These are phyloP conservation scores for Potamarius usumacintae DNA, from an alignment of 2,113 vertebrate genomes.

Conservation along the genomic window DNA sequence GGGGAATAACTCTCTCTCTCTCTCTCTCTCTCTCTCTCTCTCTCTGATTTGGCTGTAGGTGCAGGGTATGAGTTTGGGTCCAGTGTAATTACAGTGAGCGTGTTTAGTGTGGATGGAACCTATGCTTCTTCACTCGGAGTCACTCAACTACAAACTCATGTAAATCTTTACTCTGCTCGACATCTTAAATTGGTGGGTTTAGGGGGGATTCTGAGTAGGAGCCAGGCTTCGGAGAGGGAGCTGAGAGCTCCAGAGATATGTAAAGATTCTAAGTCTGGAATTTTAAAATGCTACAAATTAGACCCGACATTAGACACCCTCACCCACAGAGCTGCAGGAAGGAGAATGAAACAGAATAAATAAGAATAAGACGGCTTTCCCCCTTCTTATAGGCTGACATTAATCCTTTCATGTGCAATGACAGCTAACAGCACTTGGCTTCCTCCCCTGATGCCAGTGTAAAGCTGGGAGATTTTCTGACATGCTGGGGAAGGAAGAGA, in stretches of 20 bases:
- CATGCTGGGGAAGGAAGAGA: conserved; percentile 79
- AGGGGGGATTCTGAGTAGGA: conserved; percentile 90
- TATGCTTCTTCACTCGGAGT: conserved; percentile 81
- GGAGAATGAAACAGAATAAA: conserved; percentile 98
- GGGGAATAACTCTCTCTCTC: conserved; percentile 91
- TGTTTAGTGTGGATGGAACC: conserved; percentile 96
- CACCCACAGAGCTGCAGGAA: conserved; percentile 80
- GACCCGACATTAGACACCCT: conserved; percentile 90
- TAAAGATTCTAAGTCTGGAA: conserved; percentile 98
- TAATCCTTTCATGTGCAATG: conserved; percentile 99
- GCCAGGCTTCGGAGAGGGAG: conserved; percentile 78
- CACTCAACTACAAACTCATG: conserved; percentile 93
- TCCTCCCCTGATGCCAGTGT: conserved; percentile 90
- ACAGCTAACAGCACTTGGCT: conserved; percentile 93
- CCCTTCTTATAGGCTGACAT: conserved; percentile 96
- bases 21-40: conserved; percentile 61
- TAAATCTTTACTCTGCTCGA: conserved; percentile 89
- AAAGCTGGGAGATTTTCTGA: conserved; percentile 93
- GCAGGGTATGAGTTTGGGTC: conserved; percentile 78
- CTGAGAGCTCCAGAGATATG: conserved; percentile 98
- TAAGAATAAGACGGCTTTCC: conserved; percentile 96
- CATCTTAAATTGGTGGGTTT: conserved; percentile 99
- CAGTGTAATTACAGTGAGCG: conserved; percentile 97
- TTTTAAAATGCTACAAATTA: conserved; percentile 99
- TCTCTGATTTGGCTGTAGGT: conserved; percentile 86